These are phyloP conservation scores for Dryobotodes eremita DNA, from an alignment of 2,888 invertebrate genomes.

Conservation along the genomic window DNA sequence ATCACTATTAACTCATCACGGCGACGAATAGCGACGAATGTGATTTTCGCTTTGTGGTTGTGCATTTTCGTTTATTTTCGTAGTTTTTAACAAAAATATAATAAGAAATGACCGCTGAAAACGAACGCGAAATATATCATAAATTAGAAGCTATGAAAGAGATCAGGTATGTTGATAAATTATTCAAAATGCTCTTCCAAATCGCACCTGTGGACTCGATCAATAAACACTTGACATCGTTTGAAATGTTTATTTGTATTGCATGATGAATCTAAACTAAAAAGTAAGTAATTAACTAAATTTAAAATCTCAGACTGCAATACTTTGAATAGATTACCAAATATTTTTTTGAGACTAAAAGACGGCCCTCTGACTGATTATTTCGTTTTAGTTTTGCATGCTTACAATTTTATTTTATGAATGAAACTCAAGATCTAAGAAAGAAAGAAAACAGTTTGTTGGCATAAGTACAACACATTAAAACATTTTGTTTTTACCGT, in stretches of 20 bases:
- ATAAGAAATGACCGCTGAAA: conserved; percentile 93
- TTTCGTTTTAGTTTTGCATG: background rate
- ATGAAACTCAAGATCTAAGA: background rate
- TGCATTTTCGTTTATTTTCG: conserved; percentile 73
- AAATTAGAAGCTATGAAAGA: conserved; percentile 98
- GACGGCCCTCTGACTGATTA: background rate
- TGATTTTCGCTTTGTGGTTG: conserved; percentile 68
- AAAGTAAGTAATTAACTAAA: background rate
- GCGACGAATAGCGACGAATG: background rate
- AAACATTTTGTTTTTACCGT: background rate
- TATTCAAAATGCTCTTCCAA: conserved; percentile 70
- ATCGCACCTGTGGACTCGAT: conserved; percentile 88
- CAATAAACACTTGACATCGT: conserved; percentile 84
- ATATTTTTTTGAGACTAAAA: background rate
- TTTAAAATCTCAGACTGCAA: background rate
- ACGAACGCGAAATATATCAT: conserved; percentile 96
- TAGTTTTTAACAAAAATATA: conserved; percentile 57
- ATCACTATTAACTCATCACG: background rate
- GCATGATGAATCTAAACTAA: background rate
- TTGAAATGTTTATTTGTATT: conserved; percentile 55
- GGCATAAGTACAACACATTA: background rate
- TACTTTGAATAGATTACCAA: background rate
- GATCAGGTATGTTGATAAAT: conserved; percentile 92
- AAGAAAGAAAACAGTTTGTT: background rate
- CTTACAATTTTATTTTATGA: background rate